phyloP scores from a whole-genome alignment of 2,888 invertebrate species.

The Pinctada fucata region DNA sequence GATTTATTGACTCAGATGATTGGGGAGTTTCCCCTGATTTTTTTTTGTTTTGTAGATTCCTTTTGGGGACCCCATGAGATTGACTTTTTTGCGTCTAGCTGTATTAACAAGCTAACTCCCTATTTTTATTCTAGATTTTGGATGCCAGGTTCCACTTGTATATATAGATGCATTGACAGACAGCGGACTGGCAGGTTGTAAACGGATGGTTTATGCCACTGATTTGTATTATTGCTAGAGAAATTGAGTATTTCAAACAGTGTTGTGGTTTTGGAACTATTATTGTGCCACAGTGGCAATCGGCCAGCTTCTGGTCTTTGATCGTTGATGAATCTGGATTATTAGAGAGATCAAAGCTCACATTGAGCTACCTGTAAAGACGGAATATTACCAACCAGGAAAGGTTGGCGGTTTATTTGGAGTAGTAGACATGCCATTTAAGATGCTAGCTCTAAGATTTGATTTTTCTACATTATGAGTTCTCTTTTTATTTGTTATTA shows the following conservation, averaged over 20 bases:
- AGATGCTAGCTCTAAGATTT: conserved; percentile 29
- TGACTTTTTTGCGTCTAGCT: conserved; percentile 44
- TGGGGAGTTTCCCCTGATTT: conserved; percentile 20
- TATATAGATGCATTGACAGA: conserved; percentile 27
- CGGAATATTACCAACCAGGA: no score
- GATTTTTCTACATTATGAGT: conserved; percentile 22
- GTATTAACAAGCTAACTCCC: conserved; percentile 35
- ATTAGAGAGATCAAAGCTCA: conserved; percentile 1
- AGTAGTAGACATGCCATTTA: conserved; percentile 32
- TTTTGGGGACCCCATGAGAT: conserved; percentile 39
- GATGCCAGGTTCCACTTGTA: conserved; percentile 12
- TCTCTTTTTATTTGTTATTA: no score
- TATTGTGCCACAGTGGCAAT: conserved; percentile 21
- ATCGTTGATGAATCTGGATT: conserved; percentile 1
- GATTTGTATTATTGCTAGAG: conserved; percentile 19
- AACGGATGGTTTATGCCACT: conserved; percentile 35
- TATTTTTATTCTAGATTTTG: conserved; percentile 42
- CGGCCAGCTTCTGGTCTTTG: conserved; percentile 30
- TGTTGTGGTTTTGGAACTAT: conserved; percentile 32
- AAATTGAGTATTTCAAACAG: conserved; percentile 17
- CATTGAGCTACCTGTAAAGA: conserved; percentile 33
- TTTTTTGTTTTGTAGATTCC: conserved; percentile 12
- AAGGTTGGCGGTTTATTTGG: conserved; percentile 33
- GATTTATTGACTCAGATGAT: conserved; percentile 30
- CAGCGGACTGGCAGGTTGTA: conserved; percentile 19